Percentiles rank a stretch among this genome's conserved stretches.
Conservation (phyloP, 2,888 invertebrate species). For the Copidosoma aretas region DNA sequence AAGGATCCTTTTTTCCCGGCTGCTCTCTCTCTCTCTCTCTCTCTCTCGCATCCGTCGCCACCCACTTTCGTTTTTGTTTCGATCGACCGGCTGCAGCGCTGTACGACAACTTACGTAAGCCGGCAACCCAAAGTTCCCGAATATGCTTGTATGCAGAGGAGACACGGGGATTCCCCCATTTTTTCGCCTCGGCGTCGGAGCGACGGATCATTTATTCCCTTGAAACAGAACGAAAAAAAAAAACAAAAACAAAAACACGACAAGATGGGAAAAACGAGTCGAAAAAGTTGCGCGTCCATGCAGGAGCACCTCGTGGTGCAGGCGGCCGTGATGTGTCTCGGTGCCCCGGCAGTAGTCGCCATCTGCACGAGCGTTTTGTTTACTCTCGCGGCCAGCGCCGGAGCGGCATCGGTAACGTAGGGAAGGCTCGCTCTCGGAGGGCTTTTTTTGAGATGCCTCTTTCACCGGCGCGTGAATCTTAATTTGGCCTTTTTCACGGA, state of each 20-base stretch:
- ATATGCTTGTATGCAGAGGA: too few species aligned
- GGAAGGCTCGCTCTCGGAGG: neutral
- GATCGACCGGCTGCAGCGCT: too few species aligned
- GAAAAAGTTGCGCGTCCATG: constrained; percentile 11
- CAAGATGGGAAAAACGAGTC: constrained; percentile 8
- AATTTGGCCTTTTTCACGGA: neutral
- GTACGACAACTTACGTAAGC: neutral
- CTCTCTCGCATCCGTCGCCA: neutral
- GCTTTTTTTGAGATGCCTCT: constrained; percentile 5
- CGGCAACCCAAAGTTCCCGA: too few species aligned
- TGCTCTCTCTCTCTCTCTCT: neutral
- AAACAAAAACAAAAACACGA: too few species aligned
- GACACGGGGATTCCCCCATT: too few species aligned
- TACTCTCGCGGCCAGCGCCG: constrained; percentile 21
- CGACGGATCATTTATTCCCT: too few species aligned
- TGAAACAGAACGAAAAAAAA: constrained; percentile 5
- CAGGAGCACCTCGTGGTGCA: neutral
- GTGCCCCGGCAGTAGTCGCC: constrained; percentile 38
- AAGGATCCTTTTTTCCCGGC: constrained; percentile 34
- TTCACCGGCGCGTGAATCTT: too few species aligned
- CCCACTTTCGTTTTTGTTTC: neutral
- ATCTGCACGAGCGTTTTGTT: constrained; percentile 40
- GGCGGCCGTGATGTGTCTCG: constrained; percentile 8
- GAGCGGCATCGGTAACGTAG: constrained; percentile 38
- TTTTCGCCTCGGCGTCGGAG: too few species aligned